These are phyloP conservation scores for Fringilla coelebs DNA, from an alignment of 2,797 vertebrate genomes.

Conservation along the genomic window DNA sequence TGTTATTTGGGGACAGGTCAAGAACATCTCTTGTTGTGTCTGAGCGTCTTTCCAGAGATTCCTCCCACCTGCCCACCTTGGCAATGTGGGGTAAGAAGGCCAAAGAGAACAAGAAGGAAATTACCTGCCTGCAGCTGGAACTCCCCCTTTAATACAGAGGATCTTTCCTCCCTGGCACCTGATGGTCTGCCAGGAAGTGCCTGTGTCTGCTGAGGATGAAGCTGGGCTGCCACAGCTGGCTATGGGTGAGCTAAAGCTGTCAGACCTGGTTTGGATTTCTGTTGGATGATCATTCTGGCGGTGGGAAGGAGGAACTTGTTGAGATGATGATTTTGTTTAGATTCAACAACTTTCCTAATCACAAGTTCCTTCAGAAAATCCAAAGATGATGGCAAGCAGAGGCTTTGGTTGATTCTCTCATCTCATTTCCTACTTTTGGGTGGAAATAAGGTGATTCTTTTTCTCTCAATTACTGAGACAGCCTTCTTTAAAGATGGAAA, in stretches of 20 bases:
- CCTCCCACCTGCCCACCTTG: background rate
- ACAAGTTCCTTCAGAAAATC: background rate
- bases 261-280: background rate
- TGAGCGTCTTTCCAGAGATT: background rate
- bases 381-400: background rate
- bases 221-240: background rate
- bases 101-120: background rate
- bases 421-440: background rate
- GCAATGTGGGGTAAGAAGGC: background rate
- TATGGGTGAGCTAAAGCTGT: background rate
- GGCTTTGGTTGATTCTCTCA: background rate
- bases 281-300: background rate
- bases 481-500: background rate
- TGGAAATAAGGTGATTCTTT: background rate
- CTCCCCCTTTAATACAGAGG: background rate
- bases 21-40: background rate
- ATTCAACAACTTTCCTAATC: background rate
- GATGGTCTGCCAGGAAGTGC: background rate
- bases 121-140: background rate
- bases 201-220: background rate
- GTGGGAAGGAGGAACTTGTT: background rate
- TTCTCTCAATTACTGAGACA: background rate
- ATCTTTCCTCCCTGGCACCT: background rate
- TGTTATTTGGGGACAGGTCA: background rate
- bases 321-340: slow-evolving; percentile 3